phyloP scores from a whole-genome alignment of 2,888 invertebrate species.

The Zygogramma bicolorata region DNA sequence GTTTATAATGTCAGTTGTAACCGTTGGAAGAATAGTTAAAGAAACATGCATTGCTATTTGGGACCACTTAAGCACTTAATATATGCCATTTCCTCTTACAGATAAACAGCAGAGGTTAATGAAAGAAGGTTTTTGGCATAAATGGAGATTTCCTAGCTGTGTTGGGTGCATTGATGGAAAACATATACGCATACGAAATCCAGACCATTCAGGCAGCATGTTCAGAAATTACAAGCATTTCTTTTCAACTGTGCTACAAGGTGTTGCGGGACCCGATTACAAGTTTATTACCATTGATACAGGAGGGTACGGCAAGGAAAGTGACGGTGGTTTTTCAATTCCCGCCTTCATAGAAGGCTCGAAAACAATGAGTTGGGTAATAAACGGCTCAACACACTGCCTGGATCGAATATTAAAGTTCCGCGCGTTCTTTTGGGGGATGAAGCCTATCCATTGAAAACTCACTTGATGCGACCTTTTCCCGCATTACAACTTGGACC shows the following conservation, averaged over 20 bases:
- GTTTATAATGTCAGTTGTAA: too few relatives aligned
- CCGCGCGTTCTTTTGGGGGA: conserved; percentile 44
- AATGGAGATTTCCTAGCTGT: conserved; percentile 2
- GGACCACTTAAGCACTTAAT: not conserved
- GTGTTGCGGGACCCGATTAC: conserved; percentile 38
- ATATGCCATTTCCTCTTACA: not conserved
- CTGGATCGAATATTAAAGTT: conserved; percentile 39
- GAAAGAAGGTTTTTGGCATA: too few relatives aligned
- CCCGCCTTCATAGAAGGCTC: conserved; percentile 29
- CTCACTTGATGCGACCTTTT: conserved; percentile 42
- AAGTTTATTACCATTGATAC: conserved; percentile 40
- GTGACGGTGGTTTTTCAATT: conserved; percentile 38
- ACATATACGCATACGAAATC: conserved; percentile 23
- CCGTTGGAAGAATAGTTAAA: too few relatives aligned
- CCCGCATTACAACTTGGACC: conserved; percentile 24
- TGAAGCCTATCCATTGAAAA: conserved; percentile 42
- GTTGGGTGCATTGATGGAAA: conserved; percentile 32
- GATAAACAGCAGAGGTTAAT: not conserved
- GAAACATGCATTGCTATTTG: conserved; percentile 1
- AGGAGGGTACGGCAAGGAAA: conserved; percentile 39
- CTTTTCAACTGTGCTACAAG: conserved; percentile 41
- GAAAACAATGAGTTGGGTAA: conserved; percentile 26
- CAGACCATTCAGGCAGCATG: conserved; percentile 32
- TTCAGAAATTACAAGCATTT: conserved; percentile 34
- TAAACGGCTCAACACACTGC: conserved; percentile 21